Conservation (phyloP, 2,113 vertebrate species). For the Dipodomys spectabilis region DNA sequence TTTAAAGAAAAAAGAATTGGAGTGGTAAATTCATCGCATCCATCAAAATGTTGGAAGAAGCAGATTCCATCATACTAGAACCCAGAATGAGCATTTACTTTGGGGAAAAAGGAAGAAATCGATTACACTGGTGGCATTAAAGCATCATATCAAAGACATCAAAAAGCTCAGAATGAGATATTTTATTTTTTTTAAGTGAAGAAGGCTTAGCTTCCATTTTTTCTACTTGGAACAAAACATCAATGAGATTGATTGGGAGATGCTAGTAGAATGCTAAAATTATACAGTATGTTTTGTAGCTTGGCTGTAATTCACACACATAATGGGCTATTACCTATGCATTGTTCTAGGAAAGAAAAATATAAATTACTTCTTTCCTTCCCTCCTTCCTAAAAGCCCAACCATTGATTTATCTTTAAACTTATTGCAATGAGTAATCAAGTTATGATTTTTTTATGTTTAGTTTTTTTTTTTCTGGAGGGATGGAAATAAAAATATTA, state of each 20-base stretch:
- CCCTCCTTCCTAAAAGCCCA: slow-evolving; percentile 76
- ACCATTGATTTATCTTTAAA: slow-evolving; percentile 80
- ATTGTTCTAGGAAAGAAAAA: slow-evolving; percentile 77
- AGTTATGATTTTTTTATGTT: slow-evolving; percentile 51
- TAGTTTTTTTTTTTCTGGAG: background rate
- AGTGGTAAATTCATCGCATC: slow-evolving; percentile 68
- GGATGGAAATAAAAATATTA: slow-evolving; percentile 16
- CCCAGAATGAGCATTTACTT: slow-evolving; percentile 77
- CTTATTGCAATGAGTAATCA: slow-evolving; percentile 55
- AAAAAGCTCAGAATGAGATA: slow-evolving; percentile 75
- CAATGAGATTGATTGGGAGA: slow-evolving; percentile 85
- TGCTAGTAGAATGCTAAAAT: slow-evolving; percentile 83
- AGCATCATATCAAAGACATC: slow-evolving; percentile 81
- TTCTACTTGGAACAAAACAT: slow-evolving; percentile 81
- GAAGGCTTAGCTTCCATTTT: slow-evolving; percentile 79
- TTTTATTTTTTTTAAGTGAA: slow-evolving; percentile 84
- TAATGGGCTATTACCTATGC: slow-evolving; percentile 79
- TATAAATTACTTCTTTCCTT: slow-evolving; percentile 80
- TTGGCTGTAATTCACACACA: slow-evolving; percentile 78
- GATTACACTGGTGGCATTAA: slow-evolving; percentile 75
- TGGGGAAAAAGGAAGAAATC: slow-evolving; percentile 73
- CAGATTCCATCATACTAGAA: slow-evolving; percentile 74
- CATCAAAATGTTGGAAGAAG: slow-evolving; percentile 75
- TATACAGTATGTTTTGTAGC: slow-evolving; percentile 78
- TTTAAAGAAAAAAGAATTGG: slow-evolving; percentile 14